Percentiles rank a stretch among this genome's conserved stretches.
Conservation (phyloP, 1,140 invertebrate genomes). For the Drosophila sp. region DNA sequence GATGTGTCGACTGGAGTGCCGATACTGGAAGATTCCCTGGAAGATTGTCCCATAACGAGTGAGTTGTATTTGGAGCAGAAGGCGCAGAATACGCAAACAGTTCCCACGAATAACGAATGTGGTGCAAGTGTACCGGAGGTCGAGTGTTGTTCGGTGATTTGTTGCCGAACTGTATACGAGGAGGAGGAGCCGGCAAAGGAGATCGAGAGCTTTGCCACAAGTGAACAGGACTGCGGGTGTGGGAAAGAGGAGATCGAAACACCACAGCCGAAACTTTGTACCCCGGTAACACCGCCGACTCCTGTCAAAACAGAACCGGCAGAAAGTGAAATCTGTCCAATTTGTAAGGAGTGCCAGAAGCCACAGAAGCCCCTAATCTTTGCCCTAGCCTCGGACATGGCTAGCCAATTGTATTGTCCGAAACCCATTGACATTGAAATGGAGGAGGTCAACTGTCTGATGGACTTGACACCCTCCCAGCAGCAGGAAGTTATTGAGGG, state of each 20-base stretch:
- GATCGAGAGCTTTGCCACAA: constrained; percentile 9
- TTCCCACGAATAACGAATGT: neutral
- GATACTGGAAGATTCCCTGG: neutral
- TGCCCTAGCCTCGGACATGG: neutral
- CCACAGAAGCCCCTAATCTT: neutral
- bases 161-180: constrained; percentile 8
- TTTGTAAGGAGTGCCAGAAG: neutral
- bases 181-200: neutral
- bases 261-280: neutral
- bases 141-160: constrained; percentile 5
- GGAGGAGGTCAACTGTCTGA: neutral
- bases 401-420: neutral
- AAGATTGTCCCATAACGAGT: constrained; percentile 20
- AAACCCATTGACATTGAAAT: constrained; percentile 13
- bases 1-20: neutral
- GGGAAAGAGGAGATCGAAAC: neutral
- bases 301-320: neutral
- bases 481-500: neutral
- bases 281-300: neutral
- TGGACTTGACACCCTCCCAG: neutral
- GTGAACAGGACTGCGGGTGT: constrained; percentile 4
- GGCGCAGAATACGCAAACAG: neutral
- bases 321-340: neutral
- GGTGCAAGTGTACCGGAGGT: neutral
- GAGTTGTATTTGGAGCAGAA: neutral